Conservation (phyloP, 2,797 vertebrate genomes). For the Meda fulgida region DNA sequence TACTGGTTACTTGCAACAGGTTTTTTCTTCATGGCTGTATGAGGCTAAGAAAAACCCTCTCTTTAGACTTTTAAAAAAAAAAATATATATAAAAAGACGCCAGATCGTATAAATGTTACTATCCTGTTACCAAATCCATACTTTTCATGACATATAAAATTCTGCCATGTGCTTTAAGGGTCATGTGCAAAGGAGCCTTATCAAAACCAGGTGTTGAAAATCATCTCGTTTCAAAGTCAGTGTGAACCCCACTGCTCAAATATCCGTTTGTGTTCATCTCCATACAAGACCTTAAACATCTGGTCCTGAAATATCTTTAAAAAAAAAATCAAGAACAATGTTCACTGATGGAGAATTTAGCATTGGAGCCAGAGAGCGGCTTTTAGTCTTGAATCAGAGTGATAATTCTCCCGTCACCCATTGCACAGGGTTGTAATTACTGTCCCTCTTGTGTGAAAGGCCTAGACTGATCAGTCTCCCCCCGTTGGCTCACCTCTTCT, state of each 20-base stretch:
- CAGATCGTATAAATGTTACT: conserved; percentile 61
- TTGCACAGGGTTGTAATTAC: conserved; percentile 51
- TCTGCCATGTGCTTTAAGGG: conserved; percentile 60
- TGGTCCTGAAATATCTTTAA: conserved; percentile 45
- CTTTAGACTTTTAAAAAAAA: not conserved
- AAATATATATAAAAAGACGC: not conserved
- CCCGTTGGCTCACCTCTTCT: conserved; percentile 55
- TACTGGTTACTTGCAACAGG: not conserved
- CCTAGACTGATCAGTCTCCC: conserved; percentile 48
- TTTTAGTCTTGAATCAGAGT: conserved; percentile 54
- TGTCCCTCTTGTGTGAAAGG: conserved; percentile 49
- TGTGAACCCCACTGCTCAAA: conserved; percentile 46
- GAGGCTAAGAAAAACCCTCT: not conserved
- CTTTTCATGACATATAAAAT: conserved; percentile 60
- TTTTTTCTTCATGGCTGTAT: not conserved
- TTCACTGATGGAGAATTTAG: conserved; percentile 54
- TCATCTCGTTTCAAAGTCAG: conserved; percentile 42
- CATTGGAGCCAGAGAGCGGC: conserved; percentile 42
- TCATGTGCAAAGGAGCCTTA: conserved; percentile 56
- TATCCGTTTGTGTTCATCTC: conserved; percentile 47
- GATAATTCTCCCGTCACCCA: conserved; percentile 53
- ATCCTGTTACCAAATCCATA: conserved; percentile 60
- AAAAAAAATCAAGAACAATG: conserved; percentile 23
- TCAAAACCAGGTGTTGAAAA: conserved; percentile 60
- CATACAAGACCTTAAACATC: conserved; percentile 55